Percentiles rank a stretch among this genome's conserved stretches.
These are phyloP conservation scores for Ammospiza nelsoni DNA, from an alignment of 2,113 vertebrate species.

Conservation along the genomic window DNA sequence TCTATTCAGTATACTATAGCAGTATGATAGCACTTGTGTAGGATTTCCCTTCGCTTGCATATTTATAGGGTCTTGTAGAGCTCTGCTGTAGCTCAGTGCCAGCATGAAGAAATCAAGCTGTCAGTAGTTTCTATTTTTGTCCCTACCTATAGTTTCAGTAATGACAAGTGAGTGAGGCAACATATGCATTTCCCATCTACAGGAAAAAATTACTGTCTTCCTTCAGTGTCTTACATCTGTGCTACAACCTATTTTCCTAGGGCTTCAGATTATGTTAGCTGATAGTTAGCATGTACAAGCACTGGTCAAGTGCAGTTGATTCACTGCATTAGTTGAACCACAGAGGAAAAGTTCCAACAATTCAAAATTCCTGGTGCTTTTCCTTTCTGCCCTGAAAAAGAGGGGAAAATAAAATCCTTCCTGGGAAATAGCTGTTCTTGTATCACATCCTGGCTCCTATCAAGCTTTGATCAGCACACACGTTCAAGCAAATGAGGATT, in stretches of 20 bases:
- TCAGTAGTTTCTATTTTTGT: slow-evolving; percentile 77
- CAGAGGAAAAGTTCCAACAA: background rate
- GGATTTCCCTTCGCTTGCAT: slow-evolving; percentile 75
- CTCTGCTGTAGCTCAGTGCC: slow-evolving; percentile 62
- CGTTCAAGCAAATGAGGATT: background rate
- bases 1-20: slow-evolving; percentile 60
- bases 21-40: slow-evolving; percentile 52
- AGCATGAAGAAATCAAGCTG: slow-evolving; percentile 70
- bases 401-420: background rate
- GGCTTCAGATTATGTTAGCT: slow-evolving; percentile 57
- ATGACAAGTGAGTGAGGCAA: slow-evolving; percentile 70
- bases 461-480: slow-evolving; percentile 15
- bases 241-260: slow-evolving; percentile 69
- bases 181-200: slow-evolving; percentile 67
- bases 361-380: background rate
- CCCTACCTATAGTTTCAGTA: slow-evolving; percentile 73
- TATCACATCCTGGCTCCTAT: background rate
- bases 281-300: slow-evolving; percentile 50
- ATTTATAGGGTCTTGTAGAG: slow-evolving; percentile 76
- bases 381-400: background rate
- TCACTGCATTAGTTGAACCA: slow-evolving; percentile 5
- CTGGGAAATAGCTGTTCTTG: background rate
- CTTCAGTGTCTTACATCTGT: slow-evolving; percentile 67
- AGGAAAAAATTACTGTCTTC: slow-evolving; percentile 67
- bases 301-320: slow-evolving; percentile 48